Base-by-base conservation (phyloP, 64 coral and sea anemone genomes). In the Dendronephthya gigantea region DNA sequence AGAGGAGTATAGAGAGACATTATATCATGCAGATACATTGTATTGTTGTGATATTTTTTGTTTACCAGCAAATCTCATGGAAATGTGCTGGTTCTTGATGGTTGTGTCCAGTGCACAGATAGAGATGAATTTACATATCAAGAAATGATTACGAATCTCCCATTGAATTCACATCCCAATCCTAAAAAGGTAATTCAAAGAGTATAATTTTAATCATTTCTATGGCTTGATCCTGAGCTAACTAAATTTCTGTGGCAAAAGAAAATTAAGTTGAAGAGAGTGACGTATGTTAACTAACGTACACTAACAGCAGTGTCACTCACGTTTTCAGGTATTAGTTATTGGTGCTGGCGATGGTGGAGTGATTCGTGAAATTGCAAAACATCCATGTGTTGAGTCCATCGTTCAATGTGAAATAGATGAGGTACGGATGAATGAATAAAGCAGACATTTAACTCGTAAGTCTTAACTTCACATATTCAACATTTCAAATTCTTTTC, bases 41-140 rank as follows among this genome's bases (percentile, higher is more conserved):
- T n/a, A n/a, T n/a, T n/a, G n/a, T n/a, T n/a, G n/a, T 13, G 34
- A 35, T 27, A 31, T 27, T 35, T 23, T 17, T 75, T 75, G 30
- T 34, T 36, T 35, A 35, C 30, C 37, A 79, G 72, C 37, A 39
- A 34, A 35, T 79, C 72, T 19, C 72, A 79, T 79, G 72, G 72
- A 12, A 79, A 79, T 79, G 72, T 79, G 4, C 36, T 79, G 72
- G 72, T 79, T 79, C 72, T 79, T 79, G 72, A 79, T 79, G 72
- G 72, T 22, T 79, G 72, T 36, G 72, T 79, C 0, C 72, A 79
- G 72, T 79, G 72, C 37, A 37, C 72, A 33, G 72, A 79, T 33
- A 34, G 72, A 79, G 72, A 79, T 79, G 72, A 79, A 79, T 79
- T 79, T 35, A 79, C 72, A 35, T 79, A 79, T 79, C 72, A 79